phyloP scores from a whole-genome alignment of 2,797 vertebrate species.

The Gymnothorax reevesii region DNA sequence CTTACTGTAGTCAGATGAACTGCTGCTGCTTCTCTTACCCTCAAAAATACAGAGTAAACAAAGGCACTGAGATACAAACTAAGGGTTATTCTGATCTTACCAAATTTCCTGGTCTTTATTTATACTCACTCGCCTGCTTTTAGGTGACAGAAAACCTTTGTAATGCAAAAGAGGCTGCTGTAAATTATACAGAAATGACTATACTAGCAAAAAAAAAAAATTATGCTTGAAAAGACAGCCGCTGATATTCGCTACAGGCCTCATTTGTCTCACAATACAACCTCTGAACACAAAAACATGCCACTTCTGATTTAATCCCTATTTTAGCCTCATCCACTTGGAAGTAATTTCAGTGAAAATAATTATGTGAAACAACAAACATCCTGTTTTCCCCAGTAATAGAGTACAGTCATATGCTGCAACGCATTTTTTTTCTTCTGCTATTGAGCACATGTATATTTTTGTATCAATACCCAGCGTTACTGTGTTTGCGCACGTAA shows the following conservation, averaged over 20 bases:
- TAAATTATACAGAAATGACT: background rate
- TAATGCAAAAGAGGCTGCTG: background rate
- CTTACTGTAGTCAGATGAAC: background rate
- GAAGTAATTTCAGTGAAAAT: background rate
- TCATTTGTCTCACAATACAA: background rate
- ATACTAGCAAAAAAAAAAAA: background rate
- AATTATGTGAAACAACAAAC: background rate
- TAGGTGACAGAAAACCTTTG: background rate
- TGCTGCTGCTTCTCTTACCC: background rate
- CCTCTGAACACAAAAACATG: slow-evolving; percentile 9
- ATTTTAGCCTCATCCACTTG: background rate
- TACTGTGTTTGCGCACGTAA: too few species aligned
- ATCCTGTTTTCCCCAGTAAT: background rate
- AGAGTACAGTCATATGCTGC: too few species aligned
- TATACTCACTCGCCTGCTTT: background rate
- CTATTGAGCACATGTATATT: background rate
- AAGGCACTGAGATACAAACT: background rate
- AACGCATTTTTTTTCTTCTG: background rate
- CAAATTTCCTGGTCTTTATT: background rate
- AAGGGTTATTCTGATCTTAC: background rate
- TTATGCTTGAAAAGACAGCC: background rate
- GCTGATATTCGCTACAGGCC: background rate
- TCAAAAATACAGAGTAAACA: background rate
- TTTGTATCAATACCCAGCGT: background rate
- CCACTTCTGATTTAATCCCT: background rate